These are phyloP conservation scores for Athene noctua DNA, from an alignment of 2,113 vertebrate genomes.

Conservation along the genomic window DNA sequence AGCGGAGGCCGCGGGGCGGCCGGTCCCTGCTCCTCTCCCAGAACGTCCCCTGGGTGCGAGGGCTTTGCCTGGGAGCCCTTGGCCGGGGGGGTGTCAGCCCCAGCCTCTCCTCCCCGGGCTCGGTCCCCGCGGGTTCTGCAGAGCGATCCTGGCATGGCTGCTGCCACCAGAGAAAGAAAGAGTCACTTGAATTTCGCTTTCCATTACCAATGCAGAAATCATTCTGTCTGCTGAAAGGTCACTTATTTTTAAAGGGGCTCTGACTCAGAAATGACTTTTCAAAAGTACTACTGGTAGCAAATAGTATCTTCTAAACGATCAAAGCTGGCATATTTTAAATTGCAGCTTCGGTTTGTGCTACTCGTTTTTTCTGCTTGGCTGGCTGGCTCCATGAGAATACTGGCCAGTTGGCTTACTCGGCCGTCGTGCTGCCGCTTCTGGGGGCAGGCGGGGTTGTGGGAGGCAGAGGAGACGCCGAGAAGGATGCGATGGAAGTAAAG, in stretches of 20 bases:
- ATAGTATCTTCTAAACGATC: background rate
- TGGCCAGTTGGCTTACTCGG: background rate
- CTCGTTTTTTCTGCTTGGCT: background rate
- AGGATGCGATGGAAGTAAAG: background rate
- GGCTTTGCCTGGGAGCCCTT: background rate
- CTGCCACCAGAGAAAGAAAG: background rate
- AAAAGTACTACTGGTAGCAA: background rate
- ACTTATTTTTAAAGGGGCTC: conserved; percentile 1
- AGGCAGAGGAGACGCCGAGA: background rate
- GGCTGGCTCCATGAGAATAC: background rate
- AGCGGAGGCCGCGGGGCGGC: background rate
- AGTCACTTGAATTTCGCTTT: background rate
- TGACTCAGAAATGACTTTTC: conserved; percentile 14
- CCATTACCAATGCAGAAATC: background rate
- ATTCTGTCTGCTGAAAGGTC: background rate
- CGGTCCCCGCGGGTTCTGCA: background rate
- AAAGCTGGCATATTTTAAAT: background rate
- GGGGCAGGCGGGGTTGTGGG: background rate
- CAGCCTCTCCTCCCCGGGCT: rapidly evolving
- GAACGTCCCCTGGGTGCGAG: rapidly evolving
- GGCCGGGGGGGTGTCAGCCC: rapidly evolving
- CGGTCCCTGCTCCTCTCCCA: background rate
- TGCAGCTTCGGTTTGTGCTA: background rate
- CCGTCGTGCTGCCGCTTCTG: background rate
- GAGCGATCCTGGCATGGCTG: background rate